A percentile compares a stretch with the other conserved stretches of the same genome.
Evolutionary conservation across 1,140 invertebrate species (phyloP).

Genomic region (Caenorhabditis inopinata): DNA sequence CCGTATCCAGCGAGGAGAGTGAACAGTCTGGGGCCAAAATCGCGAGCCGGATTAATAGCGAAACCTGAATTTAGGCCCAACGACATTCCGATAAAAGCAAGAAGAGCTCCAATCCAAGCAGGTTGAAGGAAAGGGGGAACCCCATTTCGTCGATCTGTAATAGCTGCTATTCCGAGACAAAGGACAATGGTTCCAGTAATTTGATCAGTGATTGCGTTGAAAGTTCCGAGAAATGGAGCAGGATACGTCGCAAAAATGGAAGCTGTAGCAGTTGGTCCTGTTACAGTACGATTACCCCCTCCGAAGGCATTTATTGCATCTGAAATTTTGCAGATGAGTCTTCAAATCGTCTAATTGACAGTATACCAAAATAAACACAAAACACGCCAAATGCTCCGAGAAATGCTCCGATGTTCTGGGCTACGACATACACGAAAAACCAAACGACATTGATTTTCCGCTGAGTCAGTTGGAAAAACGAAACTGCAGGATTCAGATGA

Average conservation of each 20-base stretch:
- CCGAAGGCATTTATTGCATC: conserved; percentile 69
- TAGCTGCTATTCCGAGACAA: conserved; percentile 69
- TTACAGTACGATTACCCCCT: conserved; percentile 63
- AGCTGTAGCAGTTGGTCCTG: conserved; percentile 67
- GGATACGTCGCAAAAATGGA: conserved; percentile 72
- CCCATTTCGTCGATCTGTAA: conserved; percentile 70
- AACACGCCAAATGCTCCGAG: conserved; percentile 68
- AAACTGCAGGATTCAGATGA: conserved; percentile 71
- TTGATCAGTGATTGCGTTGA: conserved; percentile 69
- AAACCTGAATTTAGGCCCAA: conserved; percentile 66
- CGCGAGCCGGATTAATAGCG: conserved; percentile 72
- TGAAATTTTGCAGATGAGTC: conserved; percentile 45
- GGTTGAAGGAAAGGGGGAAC: conserved; percentile 68
- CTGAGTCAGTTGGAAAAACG: conserved; percentile 68
- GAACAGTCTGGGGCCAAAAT: conserved; percentile 71
- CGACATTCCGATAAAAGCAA: conserved; percentile 37
- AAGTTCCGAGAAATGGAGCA: conserved; percentile 66
- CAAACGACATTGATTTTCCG: conserved; percentile 68
- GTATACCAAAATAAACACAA: conserved; percentile 68
- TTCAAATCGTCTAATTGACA: neutral
- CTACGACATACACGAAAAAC: conserved; percentile 68
- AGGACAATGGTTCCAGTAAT: conserved; percentile 70
- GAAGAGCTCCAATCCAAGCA: conserved; percentile 67
- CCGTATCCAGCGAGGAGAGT: conserved; percentile 68
- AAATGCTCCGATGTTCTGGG: conserved; percentile 71